Base-by-base conservation (phyloP, 2,888 invertebrate species). In the Biston stratarius region DNA sequence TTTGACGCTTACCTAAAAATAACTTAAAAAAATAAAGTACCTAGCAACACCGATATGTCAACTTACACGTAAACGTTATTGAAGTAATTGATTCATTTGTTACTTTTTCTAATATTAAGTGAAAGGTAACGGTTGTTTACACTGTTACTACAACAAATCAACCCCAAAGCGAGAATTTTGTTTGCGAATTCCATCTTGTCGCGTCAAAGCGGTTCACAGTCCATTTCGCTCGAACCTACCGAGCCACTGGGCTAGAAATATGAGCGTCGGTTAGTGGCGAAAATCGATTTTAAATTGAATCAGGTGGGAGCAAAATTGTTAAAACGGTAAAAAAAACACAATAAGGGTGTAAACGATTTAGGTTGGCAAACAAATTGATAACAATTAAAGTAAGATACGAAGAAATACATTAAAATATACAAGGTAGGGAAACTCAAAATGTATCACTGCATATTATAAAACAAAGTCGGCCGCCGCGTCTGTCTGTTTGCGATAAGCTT, bases 201-300 rank as follows among this genome's bases (percentile, higher is more conserved):
- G 61, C 58, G 68, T 68, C 68, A 55, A 72, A 72, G 70, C 61
- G 71, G 65, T 83, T 83, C 77, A 83, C 83, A 81, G 80, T 79
- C 80, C 81, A 83, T 83, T 83, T 82, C 65, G 68, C 74, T 62
- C 59, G 42, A 70, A 72, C 77, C 78, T 70, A 75, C 68, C 83
- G 76, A 70, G 49, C 74, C 84, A 83, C 59, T 83, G 84, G 69
- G 76, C 77, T 69, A 83, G 83, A 83, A 83, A 81, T 76, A 74
- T 59, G 67, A 64, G 65, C 58, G 56, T 65, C 62, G 67, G 59
- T 57, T 55, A 51, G 56, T 49, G 14, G 55, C 51, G 38, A 62
- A 65, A 40, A 70, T 63, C 65, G 63, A 64, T 67, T 61, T 59
- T 42, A 59, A 59, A 64, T 64, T 59, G 59, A 59, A 58, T 64